phyloP scores from a whole-genome alignment of 2,888 invertebrate genomes.

The Stenodema calcarata region DNA sequence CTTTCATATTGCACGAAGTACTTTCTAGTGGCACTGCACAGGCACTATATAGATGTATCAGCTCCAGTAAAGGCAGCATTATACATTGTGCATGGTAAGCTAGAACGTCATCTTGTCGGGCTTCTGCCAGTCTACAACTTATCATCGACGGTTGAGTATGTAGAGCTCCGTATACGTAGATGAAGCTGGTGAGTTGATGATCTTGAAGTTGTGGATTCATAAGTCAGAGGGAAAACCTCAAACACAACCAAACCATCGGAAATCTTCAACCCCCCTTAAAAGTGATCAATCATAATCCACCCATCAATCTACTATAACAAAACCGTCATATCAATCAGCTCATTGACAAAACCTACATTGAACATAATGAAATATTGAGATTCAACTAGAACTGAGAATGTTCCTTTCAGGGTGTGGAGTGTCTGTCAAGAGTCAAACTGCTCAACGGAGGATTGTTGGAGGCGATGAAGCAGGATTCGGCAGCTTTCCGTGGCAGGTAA shows the following conservation, averaged over 20 bases:
- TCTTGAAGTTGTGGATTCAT: neutral
- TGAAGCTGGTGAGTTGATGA: neutral
- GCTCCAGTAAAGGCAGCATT: neutral
- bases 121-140: neutral
- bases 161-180: neutral
- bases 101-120: neutral
- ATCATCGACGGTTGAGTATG: neutral
- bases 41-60: neutral
- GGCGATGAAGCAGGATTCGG: conserved; percentile 94
- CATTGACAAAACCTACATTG: neutral
- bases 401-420: conserved; percentile 80
- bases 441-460: conserved; percentile 88
- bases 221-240: no score
- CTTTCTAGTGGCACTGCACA: neutral
- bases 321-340: no score
- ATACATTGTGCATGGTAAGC: neutral
- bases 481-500: conserved; percentile 90
- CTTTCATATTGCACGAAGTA: neutral
- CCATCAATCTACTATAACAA: no score
- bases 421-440: conserved; percentile 79
- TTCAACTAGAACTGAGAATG: neutral
- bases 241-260: no score
- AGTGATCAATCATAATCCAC: no score
- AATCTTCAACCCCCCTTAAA: no score
- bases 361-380: neutral